Percentiles rank a stretch among this genome's conserved stretches.
phyloP scores from a whole-genome alignment of 2,113 vertebrate genomes.

The Sorex araneus region DNA sequence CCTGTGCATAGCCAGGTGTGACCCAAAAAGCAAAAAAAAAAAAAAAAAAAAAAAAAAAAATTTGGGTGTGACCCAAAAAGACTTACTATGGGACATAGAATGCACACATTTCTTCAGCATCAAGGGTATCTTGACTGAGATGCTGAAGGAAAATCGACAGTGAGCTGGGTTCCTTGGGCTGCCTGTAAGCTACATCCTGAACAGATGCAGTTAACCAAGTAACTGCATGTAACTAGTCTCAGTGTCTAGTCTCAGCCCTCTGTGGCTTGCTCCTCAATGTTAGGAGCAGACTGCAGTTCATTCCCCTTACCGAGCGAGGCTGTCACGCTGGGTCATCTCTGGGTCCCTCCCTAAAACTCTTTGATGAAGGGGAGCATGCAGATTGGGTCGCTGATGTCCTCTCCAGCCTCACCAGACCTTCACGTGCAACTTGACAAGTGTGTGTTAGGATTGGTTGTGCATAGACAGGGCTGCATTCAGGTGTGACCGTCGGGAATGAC shows the following conservation, averaged over 20 bases:
- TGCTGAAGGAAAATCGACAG: slow-evolving; percentile 53
- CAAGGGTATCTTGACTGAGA: slow-evolving; percentile 44
- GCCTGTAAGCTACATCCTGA: no score
- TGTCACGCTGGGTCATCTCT: slow-evolving; percentile 31
- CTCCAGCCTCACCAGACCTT: slow-evolving; percentile 22
- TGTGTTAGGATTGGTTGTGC: neutral
- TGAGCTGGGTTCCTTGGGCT: neutral
- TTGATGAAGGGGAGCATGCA: neutral
- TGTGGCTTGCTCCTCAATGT: neutral
- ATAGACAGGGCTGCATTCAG: slow-evolving; percentile 30
- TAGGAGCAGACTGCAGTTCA: neutral
- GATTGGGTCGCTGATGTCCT: slow-evolving; percentile 28
- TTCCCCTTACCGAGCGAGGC: neutral
- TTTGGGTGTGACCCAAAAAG: no score
- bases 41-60: no score
- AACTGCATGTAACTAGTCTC: no score
- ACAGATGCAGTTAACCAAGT: no score
- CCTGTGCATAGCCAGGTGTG: no score
- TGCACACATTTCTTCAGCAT: no score
- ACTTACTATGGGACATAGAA: no score
- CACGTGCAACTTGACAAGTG: slow-evolving; percentile 48
- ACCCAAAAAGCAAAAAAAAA: no score
- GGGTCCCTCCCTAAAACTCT: slow-evolving; percentile 46
- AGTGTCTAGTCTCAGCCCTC: neutral
- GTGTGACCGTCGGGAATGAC: neutral